Base-by-base conservation (phyloP, 1,140 invertebrate genomes). In the Drusus annulatus region DNA sequence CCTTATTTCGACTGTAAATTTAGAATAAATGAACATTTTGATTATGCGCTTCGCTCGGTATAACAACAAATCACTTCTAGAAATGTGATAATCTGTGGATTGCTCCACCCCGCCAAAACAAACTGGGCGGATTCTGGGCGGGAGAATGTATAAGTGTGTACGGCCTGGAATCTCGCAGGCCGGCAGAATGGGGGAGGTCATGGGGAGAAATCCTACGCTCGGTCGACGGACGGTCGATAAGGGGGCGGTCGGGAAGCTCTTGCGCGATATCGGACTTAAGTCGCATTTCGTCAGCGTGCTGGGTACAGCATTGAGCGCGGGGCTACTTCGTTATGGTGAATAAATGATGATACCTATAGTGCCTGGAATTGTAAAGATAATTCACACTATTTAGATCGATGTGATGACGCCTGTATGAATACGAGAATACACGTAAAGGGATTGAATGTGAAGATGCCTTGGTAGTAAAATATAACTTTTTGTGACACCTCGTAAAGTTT, bases 101-200 rank as follows among this genome's bases (percentile, higher is more conserved):
- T 23, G 56, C 56, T 60, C 56, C 54, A 58, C 54, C 54, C 54
- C 54, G 54, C 54, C 56, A 21, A 60, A 60, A 60, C 56, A 60
- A 60, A 60, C 56, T 13, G 56, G 56, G 56, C 56, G 56, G 56
- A 21, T 60, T 60, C 56, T 45, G 36, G 7, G 36, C 36, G 36
- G 36, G 8, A 45, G 36, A 45, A 45, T 45, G 36, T 45, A 45
- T 10, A 45, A 45, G 36, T 45, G 36, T 45, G 36, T 45, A 45
- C 36, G 36, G 36, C 8, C 36, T 45, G 36, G 36, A 45, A 45
- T 45, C 36, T 7, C 13, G 19, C 56, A 23, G 10, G 62, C 62
- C 16, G 62, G 62, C 23, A 8, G 25, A 23, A 28, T 23, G 15
- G 60, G 60, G 60, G 17, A 3, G 7, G 60, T 13, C 21, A 15